phyloP scores from a whole-genome alignment of 2,888 invertebrate genomes.

The Sesamia inferens region DNA sequence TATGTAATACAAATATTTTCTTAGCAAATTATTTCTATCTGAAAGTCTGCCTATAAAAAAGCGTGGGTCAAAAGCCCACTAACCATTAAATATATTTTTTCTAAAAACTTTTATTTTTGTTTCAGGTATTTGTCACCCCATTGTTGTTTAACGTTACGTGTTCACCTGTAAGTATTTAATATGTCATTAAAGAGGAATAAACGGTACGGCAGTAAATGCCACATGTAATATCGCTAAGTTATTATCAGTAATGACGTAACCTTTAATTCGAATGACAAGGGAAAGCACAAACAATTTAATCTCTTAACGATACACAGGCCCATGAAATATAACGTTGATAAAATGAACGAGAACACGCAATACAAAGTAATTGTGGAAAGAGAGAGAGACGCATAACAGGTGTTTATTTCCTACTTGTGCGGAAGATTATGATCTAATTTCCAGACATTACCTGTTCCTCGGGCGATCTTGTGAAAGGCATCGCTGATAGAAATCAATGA shows the following conservation, averaged over 20 bases:
- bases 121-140: conserved; percentile 45
- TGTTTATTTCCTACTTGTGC: conserved; percentile 75
- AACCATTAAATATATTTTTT: background rate
- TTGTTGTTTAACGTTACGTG: background rate
- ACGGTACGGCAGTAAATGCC: background rate
- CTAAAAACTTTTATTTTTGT: conserved; percentile 28
- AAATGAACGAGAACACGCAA: conserved; percentile 64
- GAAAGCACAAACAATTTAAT: conserved; percentile 61
- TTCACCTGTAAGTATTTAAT: conserved; percentile 26
- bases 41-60: background rate
- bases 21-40: background rate
- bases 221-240: conserved; percentile 12
- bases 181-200: conserved; percentile 6
- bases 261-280: conserved; percentile 47
- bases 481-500: conserved; percentile 59
- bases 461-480: conserved; percentile 77
- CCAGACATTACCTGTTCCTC: conserved; percentile 71
- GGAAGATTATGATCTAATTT: conserved; percentile 82
- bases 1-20: no score
- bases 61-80: no score
- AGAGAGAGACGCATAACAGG: conserved; percentile 67
- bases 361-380: conserved; percentile 60
- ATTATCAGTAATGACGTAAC: conserved; percentile 42
- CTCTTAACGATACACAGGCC: conserved; percentile 38
- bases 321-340: conserved; percentile 55